Evolutionary conservation across 2,888 invertebrate species (phyloP).

Genomic region (Synergus japonicus): DNA sequence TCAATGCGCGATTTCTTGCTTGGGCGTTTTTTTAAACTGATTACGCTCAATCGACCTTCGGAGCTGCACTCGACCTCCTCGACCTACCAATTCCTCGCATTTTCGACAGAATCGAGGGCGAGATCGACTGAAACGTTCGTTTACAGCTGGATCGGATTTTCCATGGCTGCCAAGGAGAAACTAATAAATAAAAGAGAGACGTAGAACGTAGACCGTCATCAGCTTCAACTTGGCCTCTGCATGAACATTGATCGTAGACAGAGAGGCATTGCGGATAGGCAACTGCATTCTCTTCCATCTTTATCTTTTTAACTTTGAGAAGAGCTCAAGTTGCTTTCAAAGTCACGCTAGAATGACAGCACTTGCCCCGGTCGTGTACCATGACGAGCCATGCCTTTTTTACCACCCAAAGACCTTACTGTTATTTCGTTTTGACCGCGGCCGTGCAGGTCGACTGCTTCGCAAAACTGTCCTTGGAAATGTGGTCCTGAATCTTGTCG

Average conservation of each 20-base stretch:
- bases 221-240: background rate
- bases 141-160: background rate
- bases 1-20: background rate
- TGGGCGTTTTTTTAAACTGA: slow-evolving; percentile 1
- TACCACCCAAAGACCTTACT: slow-evolving; percentile 49
- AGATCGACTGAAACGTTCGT: background rate
- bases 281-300: slow-evolving; percentile 13
- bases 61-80: slow-evolving; percentile 20
- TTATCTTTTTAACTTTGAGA: slow-evolving; percentile 14
- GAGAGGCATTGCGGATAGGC: slow-evolving; percentile 5
- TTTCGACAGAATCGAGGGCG: slow-evolving; percentile 17
- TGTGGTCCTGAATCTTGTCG: background rate
- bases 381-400: slow-evolving; percentile 54
- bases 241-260: background rate
- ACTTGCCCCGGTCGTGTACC: slow-evolving; percentile 52
- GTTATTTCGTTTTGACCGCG: slow-evolving; percentile 48
- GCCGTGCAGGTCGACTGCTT: slow-evolving; percentile 38
- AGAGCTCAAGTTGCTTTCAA: background rate
- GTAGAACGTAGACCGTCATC: background rate
- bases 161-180: background rate
- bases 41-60: slow-evolving; percentile 1
- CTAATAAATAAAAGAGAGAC: background rate
- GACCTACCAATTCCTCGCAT: background rate
- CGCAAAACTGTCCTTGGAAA: slow-evolving; percentile 34
- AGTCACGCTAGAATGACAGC: slow-evolving; percentile 52